phyloP scores from a whole-genome alignment of 2,797 vertebrate genomes.

The Catostomus latipinnis region DNA sequence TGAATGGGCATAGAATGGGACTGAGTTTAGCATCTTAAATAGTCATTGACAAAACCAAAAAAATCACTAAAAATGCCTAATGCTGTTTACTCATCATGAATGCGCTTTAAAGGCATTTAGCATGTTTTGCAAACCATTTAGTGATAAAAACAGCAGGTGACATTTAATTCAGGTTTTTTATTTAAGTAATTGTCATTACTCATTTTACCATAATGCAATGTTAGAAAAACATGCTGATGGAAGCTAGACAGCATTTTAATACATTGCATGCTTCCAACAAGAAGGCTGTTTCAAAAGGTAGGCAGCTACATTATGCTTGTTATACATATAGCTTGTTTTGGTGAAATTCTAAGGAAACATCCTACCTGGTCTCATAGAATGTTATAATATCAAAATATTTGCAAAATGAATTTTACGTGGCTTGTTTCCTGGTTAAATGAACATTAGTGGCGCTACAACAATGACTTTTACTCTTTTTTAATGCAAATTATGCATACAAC shows the following conservation, averaged over 20 bases:
- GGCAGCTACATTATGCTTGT: no score
- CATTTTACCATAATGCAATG: neutral
- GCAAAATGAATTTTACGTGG: no score
- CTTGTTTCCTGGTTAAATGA: no score
- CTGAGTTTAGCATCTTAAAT: constrained; percentile 46
- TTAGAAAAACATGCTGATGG: neutral
- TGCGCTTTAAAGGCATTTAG: neutral
- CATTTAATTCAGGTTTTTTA: neutral
- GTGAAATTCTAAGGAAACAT: no score
- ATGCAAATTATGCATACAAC: no score
- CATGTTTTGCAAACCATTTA: constrained; percentile 16
- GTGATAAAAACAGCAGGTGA: constrained; percentile 4
- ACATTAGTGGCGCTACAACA: no score
- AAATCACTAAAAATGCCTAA: constrained; percentile 1
- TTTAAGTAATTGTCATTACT: constrained; percentile 23
- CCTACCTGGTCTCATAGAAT: no score
- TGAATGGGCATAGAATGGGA: constrained; percentile 44
- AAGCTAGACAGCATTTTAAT: neutral
- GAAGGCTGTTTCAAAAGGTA: no score
- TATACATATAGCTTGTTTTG: no score
- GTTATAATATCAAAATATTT: no score
- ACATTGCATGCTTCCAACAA: no score
- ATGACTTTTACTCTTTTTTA: no score
- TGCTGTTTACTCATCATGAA: constrained; percentile 37
- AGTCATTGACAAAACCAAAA: constrained; percentile 26